Conservation (phyloP, 2,888 invertebrate genomes). For the Antheraea assamensis region DNA sequence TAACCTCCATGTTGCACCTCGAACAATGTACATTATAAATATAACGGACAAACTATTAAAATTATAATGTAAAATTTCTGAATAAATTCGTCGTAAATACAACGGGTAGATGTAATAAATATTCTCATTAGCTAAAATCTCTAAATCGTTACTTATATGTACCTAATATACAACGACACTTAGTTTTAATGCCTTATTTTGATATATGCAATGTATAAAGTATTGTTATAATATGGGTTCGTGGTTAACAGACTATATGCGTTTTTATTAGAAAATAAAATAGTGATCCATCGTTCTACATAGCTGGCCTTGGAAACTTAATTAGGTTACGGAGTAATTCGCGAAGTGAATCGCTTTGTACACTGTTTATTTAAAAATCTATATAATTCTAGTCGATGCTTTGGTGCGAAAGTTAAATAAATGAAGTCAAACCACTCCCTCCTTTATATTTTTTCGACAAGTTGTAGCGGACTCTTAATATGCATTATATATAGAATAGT, state of each 20-base stretch:
- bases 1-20: not conserved
- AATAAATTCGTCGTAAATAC: not conserved
- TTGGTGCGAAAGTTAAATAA: slow-evolving; percentile 10
- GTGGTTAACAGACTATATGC: not conserved
- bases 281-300: not conserved
- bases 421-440: not conserved
- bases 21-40: not conserved
- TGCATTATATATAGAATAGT: not conserved
- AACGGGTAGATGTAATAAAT: not conserved
- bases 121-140: not conserved
- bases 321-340: not conserved
- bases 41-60: not conserved
- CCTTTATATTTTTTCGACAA: not conserved
- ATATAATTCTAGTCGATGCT: slow-evolving; percentile 10
- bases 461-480: slow-evolving; percentile 2
- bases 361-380: not conserved
- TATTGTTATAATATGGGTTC: not conserved
- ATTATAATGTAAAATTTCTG: not conserved
- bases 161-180: not conserved
- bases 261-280: not conserved
- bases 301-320: slow-evolving; percentile 5
- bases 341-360: not conserved
- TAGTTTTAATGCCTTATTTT: not conserved
- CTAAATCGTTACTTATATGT: not conserved
- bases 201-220: not conserved